These are phyloP conservation scores for Anguilla obscura DNA, from an alignment of 2,797 vertebrate species.

Conservation along the genomic window DNA sequence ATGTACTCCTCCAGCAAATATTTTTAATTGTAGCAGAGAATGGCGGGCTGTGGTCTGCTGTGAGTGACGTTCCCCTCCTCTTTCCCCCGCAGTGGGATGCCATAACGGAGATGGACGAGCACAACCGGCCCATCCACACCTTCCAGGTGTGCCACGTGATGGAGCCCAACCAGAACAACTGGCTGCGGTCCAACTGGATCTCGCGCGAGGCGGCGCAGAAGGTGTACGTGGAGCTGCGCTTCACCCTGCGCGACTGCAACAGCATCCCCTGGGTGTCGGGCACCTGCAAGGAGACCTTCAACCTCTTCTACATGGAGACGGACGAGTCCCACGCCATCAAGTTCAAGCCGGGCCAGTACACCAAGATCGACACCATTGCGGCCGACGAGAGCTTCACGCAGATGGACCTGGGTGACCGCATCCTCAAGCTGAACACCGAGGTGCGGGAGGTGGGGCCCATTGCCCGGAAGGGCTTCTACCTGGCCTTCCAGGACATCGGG, in stretches of 20 bases:
- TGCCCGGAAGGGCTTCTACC: constrained; percentile 87
- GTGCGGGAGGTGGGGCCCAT: constrained; percentile 91
- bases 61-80: neutral
- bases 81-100: constrained; percentile 85
- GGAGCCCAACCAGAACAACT: constrained; percentile 97
- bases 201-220: constrained; percentile 91
- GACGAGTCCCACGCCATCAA: constrained; percentile 85
- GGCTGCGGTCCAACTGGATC: constrained; percentile 95
- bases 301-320: constrained; percentile 89
- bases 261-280: constrained; percentile 94
- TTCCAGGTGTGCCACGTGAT: constrained; percentile 97
- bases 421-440: constrained; percentile 95
- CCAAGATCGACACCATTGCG: constrained; percentile 92
- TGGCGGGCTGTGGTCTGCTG: neutral
- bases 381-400: constrained; percentile 96
- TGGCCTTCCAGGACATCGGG: constrained; percentile 95
- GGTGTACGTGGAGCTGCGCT: constrained; percentile 93
- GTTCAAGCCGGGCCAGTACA: constrained; percentile 86
- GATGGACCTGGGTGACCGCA: constrained; percentile 94
- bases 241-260: constrained; percentile 93
- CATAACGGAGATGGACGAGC: constrained; percentile 95
- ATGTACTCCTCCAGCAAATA: neutral
- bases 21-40: neutral
- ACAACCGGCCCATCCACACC: constrained; percentile 91
- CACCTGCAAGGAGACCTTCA: constrained; percentile 96